Base-by-base conservation (phyloP, 2,113 vertebrate species). In the Hippocampus zosterae region DNA sequence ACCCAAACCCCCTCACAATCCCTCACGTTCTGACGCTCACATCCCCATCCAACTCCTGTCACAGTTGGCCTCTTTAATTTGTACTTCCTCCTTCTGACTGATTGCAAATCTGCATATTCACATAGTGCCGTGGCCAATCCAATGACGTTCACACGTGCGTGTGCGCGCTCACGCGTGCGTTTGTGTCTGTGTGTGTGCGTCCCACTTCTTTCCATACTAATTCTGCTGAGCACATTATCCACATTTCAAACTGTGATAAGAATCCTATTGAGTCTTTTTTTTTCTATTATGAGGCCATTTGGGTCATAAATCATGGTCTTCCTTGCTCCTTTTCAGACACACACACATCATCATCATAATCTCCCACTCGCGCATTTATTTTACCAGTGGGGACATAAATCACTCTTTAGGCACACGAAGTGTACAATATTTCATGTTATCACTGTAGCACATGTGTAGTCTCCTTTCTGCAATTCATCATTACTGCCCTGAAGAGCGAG, bases 71-170 rank as follows among this genome's bases (percentile, higher is more conserved):
- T 72, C 69, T 78, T 82, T 64, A 88, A 67, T 88, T 79, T 81
- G 56, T 63, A 19, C 68, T 68, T 69, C 41, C 48, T 57, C 8
- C 64, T 72, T 68, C 76, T 65, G 62, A 71, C 63, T 70, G 21
- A 69, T 77, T 80, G 70, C 42, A 79, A 61, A 86, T 85, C 69
- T 81, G 72, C 77, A 82, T 76, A 79, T 84, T 77, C 69, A 83
- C 48, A 23, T 63, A 12, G 23, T 11, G 21, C 42, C 46, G 41
- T 8, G 33, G 63, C 25, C 65, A 70, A 64, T 21, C 23, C 57
- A 64, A 15, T n/a, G 40, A 68, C 7, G 41, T 44, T 65, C 63
- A 9, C 29, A 46, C 11, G 16, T 4, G 33, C 12, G 8, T 10
- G 18, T n/a, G 21, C 19, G 9, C 13, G 11, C 0, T 5, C 33